Percentiles rank a stretch among this genome's conserved stretches.
phyloP scores from a whole-genome alignment of 2,797 vertebrate genomes.

The Onychomys torridus region DNA sequence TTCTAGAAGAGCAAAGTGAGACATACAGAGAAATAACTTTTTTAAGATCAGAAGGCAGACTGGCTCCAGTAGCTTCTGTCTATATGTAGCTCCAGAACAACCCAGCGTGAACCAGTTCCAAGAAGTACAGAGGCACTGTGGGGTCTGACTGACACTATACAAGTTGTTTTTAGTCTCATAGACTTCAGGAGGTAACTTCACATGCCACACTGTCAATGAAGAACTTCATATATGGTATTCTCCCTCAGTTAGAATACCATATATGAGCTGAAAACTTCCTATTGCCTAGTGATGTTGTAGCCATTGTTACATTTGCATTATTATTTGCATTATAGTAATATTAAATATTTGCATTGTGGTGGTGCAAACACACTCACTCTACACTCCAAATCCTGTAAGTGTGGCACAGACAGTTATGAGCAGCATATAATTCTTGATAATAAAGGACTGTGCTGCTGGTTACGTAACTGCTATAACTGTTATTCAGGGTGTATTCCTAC shows the following conservation, averaged over 20 bases:
- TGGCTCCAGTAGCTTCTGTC: neutral
- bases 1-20: neutral
- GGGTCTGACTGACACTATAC: neutral
- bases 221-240: neutral
- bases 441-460: neutral
- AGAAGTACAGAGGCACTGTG: neutral
- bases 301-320: neutral
- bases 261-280: neutral
- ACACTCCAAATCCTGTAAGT: neutral
- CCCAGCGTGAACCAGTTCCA: neutral
- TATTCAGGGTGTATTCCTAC: neutral
- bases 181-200: neutral
- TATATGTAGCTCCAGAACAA: constrained; percentile 21
- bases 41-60: neutral
- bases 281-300: neutral
- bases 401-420: neutral
- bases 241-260: neutral
- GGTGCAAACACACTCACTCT: neutral
- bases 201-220: neutral
- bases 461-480: neutral
- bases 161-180: neutral
- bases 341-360: neutral
- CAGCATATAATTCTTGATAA: neutral
- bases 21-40: neutral
- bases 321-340: too few species aligned